phyloP scores from a whole-genome alignment of 1,140 invertebrate genomes.

The Zaprionus tsacasi region DNA sequence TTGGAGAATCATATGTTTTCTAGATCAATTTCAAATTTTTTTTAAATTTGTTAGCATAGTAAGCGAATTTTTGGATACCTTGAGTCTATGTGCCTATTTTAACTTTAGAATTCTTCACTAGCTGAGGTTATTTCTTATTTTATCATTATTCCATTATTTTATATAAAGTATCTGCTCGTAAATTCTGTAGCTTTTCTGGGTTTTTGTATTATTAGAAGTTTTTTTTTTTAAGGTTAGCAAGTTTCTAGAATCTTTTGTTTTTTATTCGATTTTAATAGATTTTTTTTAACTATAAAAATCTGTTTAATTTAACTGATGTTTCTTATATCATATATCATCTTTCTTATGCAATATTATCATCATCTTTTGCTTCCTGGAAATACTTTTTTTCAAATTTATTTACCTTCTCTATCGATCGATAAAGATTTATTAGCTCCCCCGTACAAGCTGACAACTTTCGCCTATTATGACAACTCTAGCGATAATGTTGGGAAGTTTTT shows the following conservation, averaged over 20 bases:
- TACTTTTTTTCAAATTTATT: not conserved
- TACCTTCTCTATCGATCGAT: not conserved
- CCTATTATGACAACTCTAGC: constrained; percentile 18
- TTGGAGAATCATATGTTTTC: not conserved
- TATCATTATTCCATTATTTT: too few relatives aligned
- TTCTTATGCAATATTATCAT: not conserved
- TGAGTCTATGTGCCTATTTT: not conserved
- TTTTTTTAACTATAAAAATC: too few relatives aligned
- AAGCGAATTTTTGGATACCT: not conserved
- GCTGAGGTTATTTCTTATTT: not conserved
- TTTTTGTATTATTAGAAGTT: too few relatives aligned
- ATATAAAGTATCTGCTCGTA: too few relatives aligned
- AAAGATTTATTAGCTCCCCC: not conserved
- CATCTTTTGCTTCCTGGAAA: not conserved
- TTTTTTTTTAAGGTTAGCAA: too few relatives aligned
- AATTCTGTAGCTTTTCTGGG: too few relatives aligned
- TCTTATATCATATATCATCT: too few relatives aligned
- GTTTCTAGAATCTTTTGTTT: too few relatives aligned
- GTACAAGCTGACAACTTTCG: constrained; percentile 21
- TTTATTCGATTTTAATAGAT: too few relatives aligned
- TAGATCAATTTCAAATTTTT: too few relatives aligned
- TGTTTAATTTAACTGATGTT: too few relatives aligned
- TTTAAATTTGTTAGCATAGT: not conserved
- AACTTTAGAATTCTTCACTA: not conserved
- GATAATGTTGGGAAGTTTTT: constrained; percentile 13